Base-by-base conservation (phyloP, 2,888 invertebrate genomes). In the Priocnemis perturbator region DNA sequence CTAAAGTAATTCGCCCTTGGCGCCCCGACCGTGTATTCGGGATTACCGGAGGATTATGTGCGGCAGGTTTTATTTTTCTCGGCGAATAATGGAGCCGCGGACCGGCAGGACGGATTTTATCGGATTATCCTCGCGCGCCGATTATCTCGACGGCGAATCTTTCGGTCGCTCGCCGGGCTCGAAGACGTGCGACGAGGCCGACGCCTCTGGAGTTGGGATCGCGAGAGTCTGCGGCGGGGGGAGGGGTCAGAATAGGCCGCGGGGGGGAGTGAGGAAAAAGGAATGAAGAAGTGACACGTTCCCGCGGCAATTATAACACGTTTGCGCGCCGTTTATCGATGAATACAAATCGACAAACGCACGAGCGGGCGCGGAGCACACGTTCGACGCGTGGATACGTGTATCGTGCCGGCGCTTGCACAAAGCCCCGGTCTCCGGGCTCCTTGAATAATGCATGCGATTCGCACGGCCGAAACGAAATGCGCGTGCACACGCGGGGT, bases 361-460 rank as follows among this genome's bases (percentile, higher is more conserved):
- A 48, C 70, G 64, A 55, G 20, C n/a, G 58, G 37, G 3, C 20
- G 17, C 3, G 52, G 50, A 5, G 47, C 47, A n/a, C n/a, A 50
- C 7, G 50, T 50, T 50, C 60, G 64, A 59, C 19, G 26, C 17
- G 58, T 19, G 15, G 44, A 30, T n/a, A 21, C n/a, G n/a, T n/a
- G n/a, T 44, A 37, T 55, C 20, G 59, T n/a, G 81, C 79, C 80
- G 81, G 78, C 81, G 79, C 77, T 84, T 84, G 85, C 85, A 84
- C 82, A 84, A 86, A 85, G 75, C 72, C 74, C 72, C 71, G 69
- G 78, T 73, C 81, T 75, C 77, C 73, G 73, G 73, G 71, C 21
- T 76, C 74, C 69, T 75, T 87, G 86, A 87, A 87, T 87, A 87
- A 87, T 87, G 84, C 86, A 87, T 87, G 78, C 79, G 83, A 81